Percentiles rank a stretch among this genome's conserved stretches.
These are phyloP conservation scores for Sternotherus odoratus DNA, from an alignment of 2,797 vertebrate species.

Conservation along the genomic window DNA sequence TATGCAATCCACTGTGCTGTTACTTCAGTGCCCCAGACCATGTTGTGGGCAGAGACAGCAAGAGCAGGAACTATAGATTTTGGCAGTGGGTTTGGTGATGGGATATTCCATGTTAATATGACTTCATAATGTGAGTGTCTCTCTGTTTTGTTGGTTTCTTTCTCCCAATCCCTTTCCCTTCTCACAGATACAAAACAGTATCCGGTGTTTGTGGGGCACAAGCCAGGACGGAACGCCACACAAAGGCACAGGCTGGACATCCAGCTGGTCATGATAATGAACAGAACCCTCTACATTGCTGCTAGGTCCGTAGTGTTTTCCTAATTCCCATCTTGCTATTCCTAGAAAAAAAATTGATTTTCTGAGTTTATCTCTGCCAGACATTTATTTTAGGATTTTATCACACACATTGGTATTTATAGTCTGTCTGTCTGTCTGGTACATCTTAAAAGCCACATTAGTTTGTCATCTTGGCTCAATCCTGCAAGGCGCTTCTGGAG, in stretches of 20 bases:
- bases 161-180: constrained; percentile 47
- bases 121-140: constrained; percentile 54
- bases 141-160: constrained; percentile 36
- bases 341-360: neutral
- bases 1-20: neutral
- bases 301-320: constrained; percentile 88
- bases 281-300: constrained; percentile 94
- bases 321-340: neutral
- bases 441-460: neutral
- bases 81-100: neutral
- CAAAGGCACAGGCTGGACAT: constrained; percentile 97
- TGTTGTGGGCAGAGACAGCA: neutral
- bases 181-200: constrained; percentile 96
- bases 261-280: constrained; percentile 96
- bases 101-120: neutral
- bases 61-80: neutral
- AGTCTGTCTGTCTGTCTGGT: neutral
- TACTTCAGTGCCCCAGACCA: constrained; percentile 5
- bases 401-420: neutral
- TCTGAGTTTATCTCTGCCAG: neutral
- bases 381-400: neutral
- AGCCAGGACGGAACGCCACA: constrained; percentile 95
- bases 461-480: neutral
- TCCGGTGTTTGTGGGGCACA: constrained; percentile 98
- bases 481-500: neutral